Conservation (phyloP, 1,140 invertebrate genomes). For the Panonychus citri region DNA sequence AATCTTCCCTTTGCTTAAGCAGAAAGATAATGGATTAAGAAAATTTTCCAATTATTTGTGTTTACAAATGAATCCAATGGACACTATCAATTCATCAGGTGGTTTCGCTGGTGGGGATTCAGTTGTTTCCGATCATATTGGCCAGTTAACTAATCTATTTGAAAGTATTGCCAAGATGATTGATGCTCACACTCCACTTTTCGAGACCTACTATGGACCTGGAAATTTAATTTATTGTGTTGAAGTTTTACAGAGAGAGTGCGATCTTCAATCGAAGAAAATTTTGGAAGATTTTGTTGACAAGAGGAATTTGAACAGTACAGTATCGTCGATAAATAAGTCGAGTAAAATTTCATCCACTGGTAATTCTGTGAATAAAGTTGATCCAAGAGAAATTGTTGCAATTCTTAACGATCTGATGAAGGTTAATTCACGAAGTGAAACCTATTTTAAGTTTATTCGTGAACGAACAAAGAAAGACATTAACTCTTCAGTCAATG, state of each 20-base stretch:
- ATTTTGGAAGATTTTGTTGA: slow-evolving; percentile 54
- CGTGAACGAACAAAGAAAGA: slow-evolving; percentile 43
- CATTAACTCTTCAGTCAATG: slow-evolving; percentile 2
- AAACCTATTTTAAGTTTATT: slow-evolving; percentile 75
- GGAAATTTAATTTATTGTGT: slow-evolving; percentile 46
- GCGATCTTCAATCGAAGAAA: slow-evolving; percentile 21
- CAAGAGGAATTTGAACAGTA: slow-evolving; percentile 27
- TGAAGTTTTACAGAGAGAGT: slow-evolving; percentile 55
- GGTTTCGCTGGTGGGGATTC: background rate
- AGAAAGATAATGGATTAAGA: slow-evolving; percentile 68
- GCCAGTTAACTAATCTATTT: slow-evolving; percentile 56
- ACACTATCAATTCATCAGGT: background rate
- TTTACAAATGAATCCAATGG: slow-evolving; percentile 35
- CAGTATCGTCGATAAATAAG: background rate
- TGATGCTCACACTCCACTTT: slow-evolving; percentile 71
- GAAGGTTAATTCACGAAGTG: slow-evolving; percentile 63
- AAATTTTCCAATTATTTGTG: slow-evolving; percentile 79
- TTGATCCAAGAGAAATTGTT: slow-evolving; percentile 67
- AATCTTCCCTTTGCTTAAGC: slow-evolving; percentile 80
- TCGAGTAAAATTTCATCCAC: background rate
- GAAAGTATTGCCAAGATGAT: slow-evolving; percentile 67
- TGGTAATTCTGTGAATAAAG: background rate
- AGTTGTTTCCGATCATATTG: slow-evolving; percentile 36
- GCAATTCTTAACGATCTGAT: slow-evolving; percentile 69
- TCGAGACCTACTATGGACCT: slow-evolving; percentile 76